Percentiles rank a stretch among this genome's conserved stretches.
Conservation (phyloP, 2,888 invertebrate genomes). For the Dolichomitus sp. region DNA sequence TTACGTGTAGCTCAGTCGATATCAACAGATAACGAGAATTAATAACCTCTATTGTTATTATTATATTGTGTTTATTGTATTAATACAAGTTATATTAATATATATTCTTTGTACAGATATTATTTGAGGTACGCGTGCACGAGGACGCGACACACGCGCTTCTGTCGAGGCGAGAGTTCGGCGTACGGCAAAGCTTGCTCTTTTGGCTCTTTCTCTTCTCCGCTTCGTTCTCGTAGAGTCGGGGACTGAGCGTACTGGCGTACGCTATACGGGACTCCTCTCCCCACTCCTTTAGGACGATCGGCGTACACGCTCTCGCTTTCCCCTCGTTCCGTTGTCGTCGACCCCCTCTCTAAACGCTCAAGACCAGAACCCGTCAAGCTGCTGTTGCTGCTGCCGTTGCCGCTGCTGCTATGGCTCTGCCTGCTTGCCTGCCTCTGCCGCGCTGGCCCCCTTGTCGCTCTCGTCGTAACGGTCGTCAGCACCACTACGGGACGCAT, state of each 20-base stretch:
- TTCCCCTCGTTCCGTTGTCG: constrained; percentile 58
- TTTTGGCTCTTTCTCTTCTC: constrained; percentile 69
- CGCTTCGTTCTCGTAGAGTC: constrained; percentile 74
- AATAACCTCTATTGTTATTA: background rate
- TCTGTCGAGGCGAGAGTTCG: constrained; percentile 49
- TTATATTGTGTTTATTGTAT: background rate
- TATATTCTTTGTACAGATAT: background rate
- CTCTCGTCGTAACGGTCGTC: constrained; percentile 57
- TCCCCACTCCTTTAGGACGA: constrained; percentile 57
- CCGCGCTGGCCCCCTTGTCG: constrained; percentile 16
- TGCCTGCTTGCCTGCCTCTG: background rate
- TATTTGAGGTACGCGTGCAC: constrained; percentile 3
- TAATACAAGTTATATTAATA: background rate
- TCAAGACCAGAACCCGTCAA: constrained; percentile 30
- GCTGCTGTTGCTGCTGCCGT: background rate
- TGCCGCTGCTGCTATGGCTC: background rate
- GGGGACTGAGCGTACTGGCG: constrained; percentile 75
- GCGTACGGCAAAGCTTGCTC: constrained; percentile 63
- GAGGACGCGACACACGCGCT: constrained; percentile 51
- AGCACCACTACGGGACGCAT: constrained; percentile 37
- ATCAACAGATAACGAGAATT: background rate
- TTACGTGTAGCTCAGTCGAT: background rate
- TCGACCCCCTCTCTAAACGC: constrained; percentile 37
- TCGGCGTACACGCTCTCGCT: constrained; percentile 39
- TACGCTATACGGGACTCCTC: constrained; percentile 73